Evolutionary conservation across 2,797 vertebrate species (phyloP), one percentile per base, ranked within the genome.

Genomic region (Urophycis tenuis): DNA sequence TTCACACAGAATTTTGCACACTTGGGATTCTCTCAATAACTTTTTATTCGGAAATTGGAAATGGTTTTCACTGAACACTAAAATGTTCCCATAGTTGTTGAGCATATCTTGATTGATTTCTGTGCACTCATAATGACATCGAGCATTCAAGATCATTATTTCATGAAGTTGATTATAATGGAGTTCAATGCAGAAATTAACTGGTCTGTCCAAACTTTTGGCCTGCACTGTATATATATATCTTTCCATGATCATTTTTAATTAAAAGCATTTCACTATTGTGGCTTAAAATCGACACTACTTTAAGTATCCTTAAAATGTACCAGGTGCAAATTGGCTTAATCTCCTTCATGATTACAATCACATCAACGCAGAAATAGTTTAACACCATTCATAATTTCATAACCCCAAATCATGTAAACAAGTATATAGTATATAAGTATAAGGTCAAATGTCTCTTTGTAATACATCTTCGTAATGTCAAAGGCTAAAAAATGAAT

Each of bases 201-300:
- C n/a, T n/a, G n/a, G n/a, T n/a, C n/a, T n/a, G n/a, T n/a, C n/a
- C n/a, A n/a, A n/a, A n/a, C n/a, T n/a, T n/a, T n/a, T n/a, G n/a
- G n/a, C n/a, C n/a, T n/a, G n/a, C n/a, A n/a, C n/a, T 67, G 29
- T 67, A 12, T 29, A 53, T 10, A 25, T 64, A 25, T 9, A 64
- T 64, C n/a, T 29, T 67, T 11, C 14, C 31, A 71, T 71, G 31
- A 71, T 71, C 69, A 30, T 72, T 49, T 73, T 72, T 2, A 80
- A 75, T 30, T 39, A 35, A 32, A 41, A 74, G 29, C 29, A 74
- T 73, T 25, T 36, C 12, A 41, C 14, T 22, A 73, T 39, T 67
- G 41, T 49, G 25, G n/a, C n/a, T 67, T 67, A 29, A 60, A 60
- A n/a, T 60, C 53, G n/a, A 25, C 53, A 60, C 41, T 2, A n/a